Base-by-base conservation (phyloP, 2,888 invertebrate genomes). In the Tipula confusa region DNA sequence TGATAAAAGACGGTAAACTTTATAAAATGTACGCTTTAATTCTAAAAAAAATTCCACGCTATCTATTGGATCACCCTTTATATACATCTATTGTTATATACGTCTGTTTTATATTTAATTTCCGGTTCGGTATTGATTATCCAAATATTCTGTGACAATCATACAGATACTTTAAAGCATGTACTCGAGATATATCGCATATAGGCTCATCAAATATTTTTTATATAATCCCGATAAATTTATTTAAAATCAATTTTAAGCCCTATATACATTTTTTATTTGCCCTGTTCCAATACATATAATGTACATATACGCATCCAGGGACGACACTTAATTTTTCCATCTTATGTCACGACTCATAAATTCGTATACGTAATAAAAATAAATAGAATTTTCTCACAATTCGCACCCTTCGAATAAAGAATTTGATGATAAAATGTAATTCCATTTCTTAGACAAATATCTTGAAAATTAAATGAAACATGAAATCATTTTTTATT, bases 331-430 rank as follows among this genome's bases (percentile, higher is more conserved):
- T n/a, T 24, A 18, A 64, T 18, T n/a, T 43, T 43, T 24, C 64
- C 64, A 64, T 64, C 64, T 64, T 64, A 64, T 64, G 64, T 64
- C 64, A 64, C 64, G 64, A 64, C 24, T 24, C 64, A 64, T 64
- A 64, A 64, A 64, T 64, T 24, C 64, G 64, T 64, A 64, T 24
- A 64, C 64, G 64, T 64, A 64, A 64, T 64, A 64, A 64, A 64
- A 64, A 64, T 64, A 64, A 64, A 64, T 64, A 64, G 64, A 64
- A 64, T 64, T 64, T 64, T 64, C 64, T 64, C 64, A 64, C 64
- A 64, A n/a, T 64, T 64, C 24, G 64, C 64, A 64, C 64, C 64
- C 64, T 64, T 24, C 64, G 64, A 24, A 64, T 64, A 24, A n/a
- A n/a, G 64, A 9, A 64, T 24, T 64, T 24, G 6, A 64, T 64